Base-by-base conservation (phyloP, 2,113 vertebrate species). In the Stercorarius parasiticus region DNA sequence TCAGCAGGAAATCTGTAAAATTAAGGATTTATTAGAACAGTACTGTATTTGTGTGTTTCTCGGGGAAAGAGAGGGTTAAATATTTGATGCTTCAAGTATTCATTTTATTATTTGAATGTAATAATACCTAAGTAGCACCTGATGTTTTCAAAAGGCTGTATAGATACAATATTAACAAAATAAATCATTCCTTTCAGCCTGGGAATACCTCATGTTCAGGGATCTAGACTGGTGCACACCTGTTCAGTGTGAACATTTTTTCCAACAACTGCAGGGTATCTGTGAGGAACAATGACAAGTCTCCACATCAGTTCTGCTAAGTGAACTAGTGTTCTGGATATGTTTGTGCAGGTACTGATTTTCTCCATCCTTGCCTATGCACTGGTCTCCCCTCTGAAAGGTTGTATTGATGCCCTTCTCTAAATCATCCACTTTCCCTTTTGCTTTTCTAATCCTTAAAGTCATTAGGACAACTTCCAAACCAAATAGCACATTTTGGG, bases 1-100 rank as follows among this genome's bases (percentile, higher is more conserved):
- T 96, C 97, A 97, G 95, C 97, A 94, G 98, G 97, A 98, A 98
- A 98, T 98, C 95, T 94, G 93, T 97, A 96, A 97, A 98, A 96
- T 97, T 88, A 97, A 93, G 96, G 92, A 76, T 94, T 88, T 78
- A 73, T 97, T 78, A 71, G 97, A 98, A 97, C 95, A 97, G 92
- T 93, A 71, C 94, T 90, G 64, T 96, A 86, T 96, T 95, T 98
- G 85, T 96, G 69, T 50, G 59, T 73, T 76, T 86, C 25, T 86
- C 9, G 9, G 55, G 67, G 59, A 81, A 82, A 84, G 62, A 93
- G 19, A 81, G 88, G 67, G 80, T 93, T 96, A 96, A 95, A 89
- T 93, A 87, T 91, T 93, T 87, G 88, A 90, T 89, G 38, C 19
- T 91, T 94, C 66, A 59, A 52, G 64, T 88, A 90, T 58, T 96